Base-by-base conservation (phyloP, 1,140 invertebrate genomes). In the Lepeophtheirus salmonis region DNA sequence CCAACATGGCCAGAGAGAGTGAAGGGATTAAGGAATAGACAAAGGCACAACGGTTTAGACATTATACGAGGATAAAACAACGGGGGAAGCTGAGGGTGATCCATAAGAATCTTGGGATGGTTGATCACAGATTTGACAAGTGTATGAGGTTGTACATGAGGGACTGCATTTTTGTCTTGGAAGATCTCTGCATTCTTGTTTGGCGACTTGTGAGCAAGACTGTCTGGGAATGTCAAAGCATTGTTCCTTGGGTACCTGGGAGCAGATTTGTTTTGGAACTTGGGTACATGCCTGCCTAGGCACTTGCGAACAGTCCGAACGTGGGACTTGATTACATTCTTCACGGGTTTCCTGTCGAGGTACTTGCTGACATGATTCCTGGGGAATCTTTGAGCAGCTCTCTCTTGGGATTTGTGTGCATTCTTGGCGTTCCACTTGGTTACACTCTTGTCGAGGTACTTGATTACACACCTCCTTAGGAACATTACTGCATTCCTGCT, bases 91-190 rank as follows among this genome's bases (percentile, higher is more conserved):
- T 23, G 24, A 12, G 18, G 57, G 57, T 2, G 41, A 17, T n/a
- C 57, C 57, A 21, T 60, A 60, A 30, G 57, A 52, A 22, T 60
- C 57, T 16, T 50, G 30, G n/a, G n/a, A n/a, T n/a, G 4, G 14
- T 12, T 20, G n/a, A 17, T 60, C 57, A 50, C 57, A 60, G 49
- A 60, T 51, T 51, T 60, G 41, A 51, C 57, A 60, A 51, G 49
- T 52, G 49, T 60, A 60, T 21, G 57, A 20, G 30, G 23, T 50
- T n/a, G 41, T 60, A 50, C 57, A 60, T 21, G 23, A 26, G 13
- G 16, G 59, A 50, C 14, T 61, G 50, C 59, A 61, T 20, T 56
- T 18, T 61, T 61, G 50, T 16, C 59, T 16, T 49, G 50, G 59
- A 13, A 61, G 53, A 14, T 61, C 14, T 2, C 20, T 21, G 25